A percentile compares a stretch with the other conserved stretches of the same genome.
phyloP scores from a whole-genome alignment of 2,797 vertebrate species.

The Poeciliopsis gracilis region DNA sequence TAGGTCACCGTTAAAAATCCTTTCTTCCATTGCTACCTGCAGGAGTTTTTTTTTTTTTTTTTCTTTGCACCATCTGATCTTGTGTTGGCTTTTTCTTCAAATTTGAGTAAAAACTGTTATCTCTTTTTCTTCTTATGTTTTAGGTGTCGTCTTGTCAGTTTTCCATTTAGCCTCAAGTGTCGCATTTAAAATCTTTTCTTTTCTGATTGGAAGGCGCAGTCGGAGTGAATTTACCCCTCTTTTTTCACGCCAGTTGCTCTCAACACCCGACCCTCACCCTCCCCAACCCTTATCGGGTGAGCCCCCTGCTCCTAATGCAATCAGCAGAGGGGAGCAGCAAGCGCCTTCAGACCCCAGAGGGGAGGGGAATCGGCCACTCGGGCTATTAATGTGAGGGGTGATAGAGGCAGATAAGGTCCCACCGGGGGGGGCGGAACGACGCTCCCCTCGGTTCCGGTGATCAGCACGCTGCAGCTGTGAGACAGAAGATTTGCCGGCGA shows the following conservation, averaged over 20 bases:
- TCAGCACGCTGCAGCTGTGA: slow-evolving; percentile 66
- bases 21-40: slow-evolving; percentile 17
- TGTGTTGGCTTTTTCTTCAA: not conserved
- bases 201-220: slow-evolving; percentile 15
- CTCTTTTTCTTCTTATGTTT: not conserved
- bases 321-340: slow-evolving; percentile 61
- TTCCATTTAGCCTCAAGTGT: not conserved
- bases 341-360: slow-evolving; percentile 35
- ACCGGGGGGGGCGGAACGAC: slow-evolving; percentile 40
- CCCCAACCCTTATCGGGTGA: not conserved
- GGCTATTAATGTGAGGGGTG: slow-evolving; percentile 70
- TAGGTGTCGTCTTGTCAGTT: not conserved
- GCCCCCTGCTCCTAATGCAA: slow-evolving; percentile 44
- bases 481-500: slow-evolving; percentile 13
- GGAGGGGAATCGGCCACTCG: slow-evolving; percentile 64
- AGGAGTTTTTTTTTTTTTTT: not conserved
- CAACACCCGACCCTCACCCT: not conserved
- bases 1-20: not conserved
- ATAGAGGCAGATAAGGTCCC: slow-evolving; percentile 72
- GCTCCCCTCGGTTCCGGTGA: slow-evolving; percentile 48
- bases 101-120: not conserved
- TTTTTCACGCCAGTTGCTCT: slow-evolving; percentile 33
- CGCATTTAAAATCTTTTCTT: not conserved
- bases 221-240: slow-evolving; percentile 45
- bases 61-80: not conserved